These are phyloP conservation scores for Harpalus rufipes DNA, from an alignment of 2,888 invertebrate genomes.

Conservation along the genomic window DNA sequence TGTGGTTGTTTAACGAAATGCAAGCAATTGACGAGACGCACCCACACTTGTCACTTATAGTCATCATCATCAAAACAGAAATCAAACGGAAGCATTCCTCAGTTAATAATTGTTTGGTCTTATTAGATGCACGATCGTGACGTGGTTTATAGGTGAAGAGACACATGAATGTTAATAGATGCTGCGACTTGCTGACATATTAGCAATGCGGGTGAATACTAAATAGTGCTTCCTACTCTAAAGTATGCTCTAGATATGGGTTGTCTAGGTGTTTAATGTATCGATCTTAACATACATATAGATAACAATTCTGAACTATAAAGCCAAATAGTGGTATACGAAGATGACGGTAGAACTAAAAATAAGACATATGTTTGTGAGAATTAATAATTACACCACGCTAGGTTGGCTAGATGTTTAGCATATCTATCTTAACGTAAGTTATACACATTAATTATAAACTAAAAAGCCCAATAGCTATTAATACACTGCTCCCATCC, in stretches of 20 bases:
- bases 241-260: background rate
- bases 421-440: too few relatives aligned
- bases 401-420: too few relatives aligned
- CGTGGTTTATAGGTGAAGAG: background rate
- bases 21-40: constrained; percentile 11
- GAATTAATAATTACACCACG: too few relatives aligned
- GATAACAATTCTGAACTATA: background rate
- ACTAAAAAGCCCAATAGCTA: too few relatives aligned
- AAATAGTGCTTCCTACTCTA: background rate
- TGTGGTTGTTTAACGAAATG: background rate
- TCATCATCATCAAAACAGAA: background rate
- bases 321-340: background rate
- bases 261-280: background rate
- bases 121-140: background rate
- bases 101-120: constrained; percentile 34
- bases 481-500: too few relatives aligned
- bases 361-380: too few relatives aligned
- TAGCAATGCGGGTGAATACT: background rate
- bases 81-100: background rate
- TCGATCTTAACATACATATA: background rate
- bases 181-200: background rate
- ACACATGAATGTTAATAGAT: background rate
- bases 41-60: background rate
- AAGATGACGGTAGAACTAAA: too few relatives aligned
- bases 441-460: too few relatives aligned